phyloP scores from a whole-genome alignment of 2,113 vertebrate genomes.

The Bubalus kerabau region DNA sequence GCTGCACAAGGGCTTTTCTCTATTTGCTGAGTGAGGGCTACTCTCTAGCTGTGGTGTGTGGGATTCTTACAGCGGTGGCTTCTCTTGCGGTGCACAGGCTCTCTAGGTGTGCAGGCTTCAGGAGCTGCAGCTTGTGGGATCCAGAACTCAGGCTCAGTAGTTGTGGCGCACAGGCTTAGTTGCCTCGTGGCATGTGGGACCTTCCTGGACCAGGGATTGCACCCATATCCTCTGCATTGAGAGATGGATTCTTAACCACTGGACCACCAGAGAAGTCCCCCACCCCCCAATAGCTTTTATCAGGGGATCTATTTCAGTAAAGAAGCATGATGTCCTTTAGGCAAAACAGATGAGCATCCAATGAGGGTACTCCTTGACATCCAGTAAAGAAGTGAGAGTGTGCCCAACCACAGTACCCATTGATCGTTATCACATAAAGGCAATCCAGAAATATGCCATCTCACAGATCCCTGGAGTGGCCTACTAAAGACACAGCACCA shows the following conservation, averaged over 20 bases:
- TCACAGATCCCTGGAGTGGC: background rate
- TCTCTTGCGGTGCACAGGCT: background rate
- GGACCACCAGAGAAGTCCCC: background rate
- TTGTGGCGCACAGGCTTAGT: background rate
- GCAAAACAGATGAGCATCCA: background rate
- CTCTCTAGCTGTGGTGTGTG: background rate
- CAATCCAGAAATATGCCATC: background rate
- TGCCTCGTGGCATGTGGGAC: background rate
- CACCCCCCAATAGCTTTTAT: background rate
- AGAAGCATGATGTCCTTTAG: background rate
- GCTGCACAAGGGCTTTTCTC: background rate
- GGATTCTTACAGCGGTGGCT: background rate
- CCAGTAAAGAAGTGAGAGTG: background rate
- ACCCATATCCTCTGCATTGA: background rate
- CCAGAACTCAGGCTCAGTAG: background rate
- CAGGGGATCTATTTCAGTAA: background rate
- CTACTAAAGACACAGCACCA: background rate
- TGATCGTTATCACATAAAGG: background rate
- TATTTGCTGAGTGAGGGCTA: background rate
- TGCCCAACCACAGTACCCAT: background rate
- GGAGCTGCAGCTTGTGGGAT: background rate
- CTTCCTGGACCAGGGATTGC: background rate
- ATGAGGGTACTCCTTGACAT: background rate
- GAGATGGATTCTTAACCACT: background rate
- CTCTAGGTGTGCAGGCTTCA: background rate